Evolutionary conservation across 2,888 invertebrate genomes (phyloP), one percentile per base, ranked within the genome.

Genomic region (Acrobasis repandana): DNA sequence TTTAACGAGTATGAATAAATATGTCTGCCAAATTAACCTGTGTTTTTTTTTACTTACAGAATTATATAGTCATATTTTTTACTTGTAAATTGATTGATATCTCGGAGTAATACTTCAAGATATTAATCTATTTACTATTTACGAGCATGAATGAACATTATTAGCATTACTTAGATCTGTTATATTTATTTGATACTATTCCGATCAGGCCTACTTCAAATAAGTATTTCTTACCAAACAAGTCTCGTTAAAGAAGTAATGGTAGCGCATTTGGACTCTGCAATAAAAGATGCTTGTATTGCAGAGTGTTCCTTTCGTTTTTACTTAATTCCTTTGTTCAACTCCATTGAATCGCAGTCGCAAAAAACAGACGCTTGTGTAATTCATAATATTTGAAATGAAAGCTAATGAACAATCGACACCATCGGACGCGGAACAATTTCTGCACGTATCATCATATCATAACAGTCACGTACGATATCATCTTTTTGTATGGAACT

Each of bases 1-100:
- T 86, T 90, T 86, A 87, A 87, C 85, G 83, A 88, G 86, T 91
- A 90, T 87, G 84, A 91, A 90, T 90, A 90, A 91, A 91, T 89
- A 90, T 90, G 90, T 92, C 91, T 91, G 92, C 92, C 92, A 92
- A 92, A 92, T 91, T 86, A 87, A 68, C 67, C 67, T 65, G 73
- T 77, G 72, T 77, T 82, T 87, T 82, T 80, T 85, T 82, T 75
- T 62, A 69, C 20, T 9, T 11, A 3, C 9, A 9, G 6, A 2
- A n/a, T 34, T 8, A 33, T 33, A 34, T 52, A 15, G 9, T 18
- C 9, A 15, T 14, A 14, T 43, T 11, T 14, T 43, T 28, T 6
- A 28, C 28, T 6, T 8, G 28, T 28, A 6, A 28, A 6, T 1
- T 6, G 0, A 5, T 28, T 28, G 8, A 28, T 28, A 28, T 28